Evolutionary conservation across 2,797 vertebrate species (phyloP), one percentile per base, ranked within the genome.

Genomic region (Mus minutoides): DNA sequence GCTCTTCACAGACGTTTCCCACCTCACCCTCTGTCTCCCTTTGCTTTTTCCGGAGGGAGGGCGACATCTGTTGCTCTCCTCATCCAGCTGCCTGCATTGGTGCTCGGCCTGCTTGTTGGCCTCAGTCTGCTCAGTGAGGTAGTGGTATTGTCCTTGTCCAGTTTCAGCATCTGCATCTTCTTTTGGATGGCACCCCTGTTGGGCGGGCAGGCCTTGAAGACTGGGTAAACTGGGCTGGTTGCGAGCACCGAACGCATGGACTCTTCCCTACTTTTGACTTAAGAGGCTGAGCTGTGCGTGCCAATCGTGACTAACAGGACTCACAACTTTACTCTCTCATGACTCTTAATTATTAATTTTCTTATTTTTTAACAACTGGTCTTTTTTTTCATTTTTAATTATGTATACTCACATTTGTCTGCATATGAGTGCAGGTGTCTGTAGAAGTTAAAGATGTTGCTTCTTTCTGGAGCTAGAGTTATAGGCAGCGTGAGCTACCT

Each of bases 151-250:
- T 99, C 99, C 98, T 99, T 99, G 98, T 99, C 99, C 98, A 99
- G 97, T 98, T 99, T 99, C 97, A 99, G 98, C 99, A 99, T 99
- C 98, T 99, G 99, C 99, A 99, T 99, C 98, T 99, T 99, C 99
- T 99, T 99, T 99, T 99, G 99, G 98, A 99, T 99, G 98, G 99
- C 99, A 97, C 99, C 99, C 99, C 99, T 99, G 98, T 69, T n/a
- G 97, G 92, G 88, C 62, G 0, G 64, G 92, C 4, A 29, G 90
- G 91, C 79, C 29, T 79, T 90, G 76, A 40, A 19, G 40, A 75
- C 34, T 10, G 6, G 37, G 89, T 0, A 71, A 91, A 78, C 67
- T 19, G 90, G 52, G 90, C 54, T 83, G 82, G 67, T 95, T 85
- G 52, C 12, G 13, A 22, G 29, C 77, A 67, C 60, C 17, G 37